Base-by-base conservation (phyloP, 2,888 invertebrate species). In the Geophilus truncorum region DNA sequence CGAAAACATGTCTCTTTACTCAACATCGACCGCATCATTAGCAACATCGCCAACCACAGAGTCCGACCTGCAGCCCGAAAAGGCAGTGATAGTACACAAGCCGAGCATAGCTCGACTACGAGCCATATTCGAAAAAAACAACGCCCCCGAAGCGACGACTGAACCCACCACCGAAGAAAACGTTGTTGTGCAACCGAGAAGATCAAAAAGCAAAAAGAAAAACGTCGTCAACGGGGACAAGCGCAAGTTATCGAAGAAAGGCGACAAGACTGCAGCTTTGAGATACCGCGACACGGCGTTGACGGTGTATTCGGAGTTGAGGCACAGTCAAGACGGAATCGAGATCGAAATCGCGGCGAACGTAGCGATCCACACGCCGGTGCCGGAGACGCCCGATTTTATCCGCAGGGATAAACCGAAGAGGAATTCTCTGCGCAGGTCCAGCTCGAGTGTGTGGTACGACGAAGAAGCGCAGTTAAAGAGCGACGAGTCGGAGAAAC, bases 41-140 rank as follows among this genome's bases (percentile, higher is more conserved):
- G 70, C 70, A 7, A 70, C 70, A 70, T 70, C 70, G 1, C 70
- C 70, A n/a, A 70, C 70, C 28, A n/a, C n/a, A n/a, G 70, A 70
- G 12, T 15, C 70, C 12, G 70, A 70, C 9, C 25, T 70, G 70
- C 70, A 70, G 51, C 51, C 51, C 4, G 76, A 76, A n/a, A 80
- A 70, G 18, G 77, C 77, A 15, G 78, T 82, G 23, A 79, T 85
- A 25, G 80, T 84, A 23, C 84, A 85, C 5, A 86, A 85, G 76
- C 86, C 86, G 6, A 85, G 86, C 81, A 87, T 87, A 30, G 85
- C 85, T 1, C 86, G 85, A 79, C 83, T 87, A n/a, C 85, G 85
- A 82, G 86, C 86, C 3, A 83, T 87, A 40, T 87, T 87, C 84
- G 87, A 86, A 82, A 84, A 85, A 57, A 76, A 40, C 30, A 30